Evolutionary conservation across 2,797 vertebrate genomes (phyloP).

Genomic region (Fratercula arctica): DNA sequence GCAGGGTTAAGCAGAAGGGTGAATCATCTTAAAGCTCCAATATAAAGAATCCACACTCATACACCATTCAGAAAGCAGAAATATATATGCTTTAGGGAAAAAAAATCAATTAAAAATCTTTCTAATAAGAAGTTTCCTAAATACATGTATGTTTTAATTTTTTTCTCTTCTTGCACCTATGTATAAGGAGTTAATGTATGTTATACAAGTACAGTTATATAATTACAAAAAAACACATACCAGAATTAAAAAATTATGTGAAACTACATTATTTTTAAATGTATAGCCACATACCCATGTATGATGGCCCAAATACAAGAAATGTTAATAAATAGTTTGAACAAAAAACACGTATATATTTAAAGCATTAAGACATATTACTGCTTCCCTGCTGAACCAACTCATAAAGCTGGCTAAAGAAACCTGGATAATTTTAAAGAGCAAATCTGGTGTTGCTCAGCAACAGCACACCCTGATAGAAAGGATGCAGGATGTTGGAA

Average conservation of each 20-base stretch:
- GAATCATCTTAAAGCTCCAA: not conserved
- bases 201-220: slow-evolving; percentile 45
- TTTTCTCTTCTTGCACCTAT: not conserved
- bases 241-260: not conserved
- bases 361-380: slow-evolving; percentile 36
- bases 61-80: not conserved
- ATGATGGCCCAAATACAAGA: not conserved
- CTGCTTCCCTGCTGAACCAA: slow-evolving; percentile 51
- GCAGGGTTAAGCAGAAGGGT: not conserved
- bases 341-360: slow-evolving; percentile 29
- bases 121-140: not conserved
- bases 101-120: not conserved
- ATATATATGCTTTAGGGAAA: not conserved
- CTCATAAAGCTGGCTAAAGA: slow-evolving; percentile 69
- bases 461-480: slow-evolving; percentile 75
- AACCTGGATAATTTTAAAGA: slow-evolving; percentile 75
- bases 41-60: not conserved
- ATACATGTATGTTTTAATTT: not conserved
- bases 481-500: slow-evolving; percentile 67
- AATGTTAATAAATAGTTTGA: slow-evolving; percentile 19
- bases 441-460: slow-evolving; percentile 76
- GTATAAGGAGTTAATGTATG: not conserved
- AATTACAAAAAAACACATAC: not conserved
- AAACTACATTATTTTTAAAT: not conserved
- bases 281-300: not conserved